Base-by-base conservation (phyloP, 2,888 invertebrate genomes). In the Agrotis clavis region DNA sequence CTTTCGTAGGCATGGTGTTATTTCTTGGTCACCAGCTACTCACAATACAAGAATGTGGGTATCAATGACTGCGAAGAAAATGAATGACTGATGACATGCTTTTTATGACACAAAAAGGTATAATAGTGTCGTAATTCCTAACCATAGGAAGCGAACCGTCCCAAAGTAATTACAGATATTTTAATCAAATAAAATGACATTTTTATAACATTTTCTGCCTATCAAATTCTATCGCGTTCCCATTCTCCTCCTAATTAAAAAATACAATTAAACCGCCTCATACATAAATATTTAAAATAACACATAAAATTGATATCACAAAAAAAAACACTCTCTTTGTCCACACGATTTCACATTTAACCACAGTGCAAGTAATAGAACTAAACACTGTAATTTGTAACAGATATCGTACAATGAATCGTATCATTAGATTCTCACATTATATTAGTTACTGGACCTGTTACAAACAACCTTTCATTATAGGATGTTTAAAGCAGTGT, bases 341-440 rank as follows among this genome's bases (percentile, higher is more conserved):
- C 53, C 9, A 25, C 66, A 13, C 21, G n/a, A 9, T 4, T 7
- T 18, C 1, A 19, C 54, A 0, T 19, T 6, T 13, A 7, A 47
- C 56, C 79, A 67, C 64, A 57, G 60, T 57, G 66, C n/a, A 19
- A 1, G 25, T 71, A 21, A 53, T 77, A 45, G 53, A 48, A n/a
- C 6, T n/a, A 21, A 74, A 57, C 19, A 13, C 16, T 14, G 47
- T 19, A 57, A 76, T 79, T 64, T 76, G 71, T 81, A 53, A 79
- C 19, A 35, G n/a, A 70, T 50, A 67, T 70, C 66, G 56, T 61
- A 64, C 67, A 53, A 57, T 14, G 11, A 4, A 79, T 56, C 60
- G 4, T 35, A 78, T 41, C 45, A 50, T 59, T 70, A 70, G 19
- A 56, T 30, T 25, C 50, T 60, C 35, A 19, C 18, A 60, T 72